phyloP scores from a whole-genome alignment of 2,797 vertebrate species.

The Coilia nasus region DNA sequence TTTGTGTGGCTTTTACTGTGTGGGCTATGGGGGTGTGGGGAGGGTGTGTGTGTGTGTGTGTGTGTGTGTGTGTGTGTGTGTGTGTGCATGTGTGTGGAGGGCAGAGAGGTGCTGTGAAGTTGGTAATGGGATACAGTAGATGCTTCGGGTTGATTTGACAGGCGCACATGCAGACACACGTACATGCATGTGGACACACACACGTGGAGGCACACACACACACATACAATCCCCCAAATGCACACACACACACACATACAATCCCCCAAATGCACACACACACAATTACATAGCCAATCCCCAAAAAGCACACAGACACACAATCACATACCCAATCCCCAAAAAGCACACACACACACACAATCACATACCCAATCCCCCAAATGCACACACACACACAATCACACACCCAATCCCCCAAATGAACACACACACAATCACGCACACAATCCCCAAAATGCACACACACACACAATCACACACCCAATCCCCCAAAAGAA shows the following conservation, averaged over 20 bases:
- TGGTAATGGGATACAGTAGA: constrained; percentile 62
- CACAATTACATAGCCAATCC: constrained; percentile 29
- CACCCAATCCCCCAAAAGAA: too few relatives aligned
- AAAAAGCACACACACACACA: neutral
- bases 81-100: constrained; percentile 47
- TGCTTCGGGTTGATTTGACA: constrained; percentile 8
- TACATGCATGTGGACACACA: neutral
- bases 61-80: too few relatives aligned
- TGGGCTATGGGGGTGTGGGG: constrained; percentile 57
- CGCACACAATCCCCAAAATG: too few relatives aligned
- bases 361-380: too few relatives aligned
- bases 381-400: too few relatives aligned
- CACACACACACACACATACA: too few relatives aligned
- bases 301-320: too few relatives aligned
- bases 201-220: neutral
- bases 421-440: too few relatives aligned
- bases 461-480: neutral
- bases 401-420: too few relatives aligned
- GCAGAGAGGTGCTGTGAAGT: constrained; percentile 53
- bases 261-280: neutral
- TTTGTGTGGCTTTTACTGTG: constrained; percentile 68
- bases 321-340: too few relatives aligned
- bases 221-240: too few relatives aligned
- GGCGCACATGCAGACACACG: constrained; percentile 16
- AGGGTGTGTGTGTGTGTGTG: neutral